These are phyloP conservation scores for Sphyrna mokarran DNA, from an alignment of 2,113 vertebrate species.

Conservation along the genomic window DNA sequence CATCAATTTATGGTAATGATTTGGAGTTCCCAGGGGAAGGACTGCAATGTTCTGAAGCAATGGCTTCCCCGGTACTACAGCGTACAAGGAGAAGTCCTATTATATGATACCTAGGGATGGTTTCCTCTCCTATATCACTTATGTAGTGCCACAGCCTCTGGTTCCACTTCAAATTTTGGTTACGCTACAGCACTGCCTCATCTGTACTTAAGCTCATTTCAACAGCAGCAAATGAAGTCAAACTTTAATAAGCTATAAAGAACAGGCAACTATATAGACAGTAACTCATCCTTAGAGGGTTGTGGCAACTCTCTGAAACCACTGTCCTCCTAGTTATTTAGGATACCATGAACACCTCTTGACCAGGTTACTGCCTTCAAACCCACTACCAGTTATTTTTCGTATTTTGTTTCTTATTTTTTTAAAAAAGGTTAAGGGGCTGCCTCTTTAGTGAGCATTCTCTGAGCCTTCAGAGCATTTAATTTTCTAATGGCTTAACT, in stretches of 20 bases:
- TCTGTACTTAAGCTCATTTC: not conserved
- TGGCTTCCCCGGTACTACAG: not conserved
- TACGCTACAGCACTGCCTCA: not conserved
- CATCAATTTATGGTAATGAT: not conserved
- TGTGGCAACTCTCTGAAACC: not conserved
- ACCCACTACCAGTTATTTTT: not conserved
- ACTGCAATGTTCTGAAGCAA: not conserved
- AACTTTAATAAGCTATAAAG: slow-evolving; percentile 27
- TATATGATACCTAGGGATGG: not conserved
- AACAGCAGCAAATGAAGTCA: not conserved
- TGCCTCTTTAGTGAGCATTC: not conserved
- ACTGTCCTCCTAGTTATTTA: not conserved
- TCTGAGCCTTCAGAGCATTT: not conserved
- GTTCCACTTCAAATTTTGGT: not conserved
- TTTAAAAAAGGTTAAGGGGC: not conserved
- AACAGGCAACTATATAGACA: not conserved
- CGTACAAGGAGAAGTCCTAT: not conserved
- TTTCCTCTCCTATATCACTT: not conserved
- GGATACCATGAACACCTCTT: too few relatives aligned
- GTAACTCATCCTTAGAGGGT: not conserved
- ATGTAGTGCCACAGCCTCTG: not conserved
- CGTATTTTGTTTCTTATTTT: too few relatives aligned
- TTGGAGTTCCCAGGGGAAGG: not conserved
- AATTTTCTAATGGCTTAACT: not conserved
- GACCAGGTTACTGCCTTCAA: not conserved